Percentiles rank a stretch among this genome's conserved stretches.
Conservation (phyloP, 2,113 vertebrate species). For the Ochotona curzoniae region DNA sequence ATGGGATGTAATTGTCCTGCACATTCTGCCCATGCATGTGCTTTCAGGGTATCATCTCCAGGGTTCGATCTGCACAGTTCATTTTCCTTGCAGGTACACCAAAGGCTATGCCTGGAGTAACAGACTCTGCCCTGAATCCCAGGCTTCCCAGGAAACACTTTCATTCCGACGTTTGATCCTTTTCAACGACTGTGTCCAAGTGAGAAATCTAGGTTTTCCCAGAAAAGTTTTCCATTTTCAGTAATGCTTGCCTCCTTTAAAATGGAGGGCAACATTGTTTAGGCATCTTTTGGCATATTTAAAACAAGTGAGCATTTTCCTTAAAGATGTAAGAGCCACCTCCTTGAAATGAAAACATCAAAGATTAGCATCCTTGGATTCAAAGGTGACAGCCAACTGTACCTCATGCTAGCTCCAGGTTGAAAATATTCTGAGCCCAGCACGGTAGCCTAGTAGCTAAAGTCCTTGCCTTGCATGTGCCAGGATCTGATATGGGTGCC, state of each 20-base stretch:
- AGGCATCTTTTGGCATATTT: neutral
- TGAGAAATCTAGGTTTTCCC: neutral
- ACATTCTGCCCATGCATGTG: neutral
- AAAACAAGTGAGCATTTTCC: neutral
- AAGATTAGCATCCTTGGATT: fast-evolving
- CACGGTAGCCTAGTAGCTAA: too few relatives aligned
- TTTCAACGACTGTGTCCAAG: neutral
- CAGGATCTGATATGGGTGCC: too few relatives aligned
- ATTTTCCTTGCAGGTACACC: neutral
- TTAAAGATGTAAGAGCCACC: neutral
- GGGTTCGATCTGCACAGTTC: neutral
- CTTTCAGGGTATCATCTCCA: neutral
- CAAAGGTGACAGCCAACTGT: neutral
- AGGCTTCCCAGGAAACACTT: too few relatives aligned
- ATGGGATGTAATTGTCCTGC: neutral
- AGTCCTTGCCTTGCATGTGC: too few relatives aligned
- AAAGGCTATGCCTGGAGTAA: neutral
- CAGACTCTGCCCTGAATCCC: neutral
- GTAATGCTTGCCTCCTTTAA: neutral
- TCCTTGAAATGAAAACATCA: neutral
- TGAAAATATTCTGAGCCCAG: neutral
- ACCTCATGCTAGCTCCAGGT: too few relatives aligned
- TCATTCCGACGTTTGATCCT: neutral
- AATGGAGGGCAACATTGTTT: neutral
- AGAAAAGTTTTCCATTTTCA: neutral